Conservation (phyloP, 2,113 vertebrate genomes). For the Tympanuchus pallidicinctus region DNA sequence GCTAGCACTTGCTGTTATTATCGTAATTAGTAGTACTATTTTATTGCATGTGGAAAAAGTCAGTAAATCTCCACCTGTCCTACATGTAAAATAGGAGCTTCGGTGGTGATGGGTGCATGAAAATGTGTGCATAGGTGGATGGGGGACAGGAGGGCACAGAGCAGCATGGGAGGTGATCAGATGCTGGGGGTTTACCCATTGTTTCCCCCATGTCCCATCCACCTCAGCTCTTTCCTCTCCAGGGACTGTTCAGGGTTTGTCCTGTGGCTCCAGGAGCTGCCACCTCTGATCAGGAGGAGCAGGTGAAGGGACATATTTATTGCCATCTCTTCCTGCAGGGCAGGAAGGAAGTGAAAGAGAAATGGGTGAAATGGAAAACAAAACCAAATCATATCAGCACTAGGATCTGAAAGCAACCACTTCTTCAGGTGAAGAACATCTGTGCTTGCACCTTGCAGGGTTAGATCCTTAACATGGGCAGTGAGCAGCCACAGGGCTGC, state of each 20-base stretch:
- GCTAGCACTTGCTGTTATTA: slow-evolving; percentile 56
- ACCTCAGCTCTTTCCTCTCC: neutral
- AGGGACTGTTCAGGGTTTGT: neutral
- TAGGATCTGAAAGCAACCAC: neutral
- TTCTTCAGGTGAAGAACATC: fast-evolving
- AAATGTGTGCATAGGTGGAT: slow-evolving; percentile 33
- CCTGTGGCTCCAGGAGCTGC: neutral
- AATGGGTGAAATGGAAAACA: neutral
- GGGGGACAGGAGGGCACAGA: slow-evolving; percentile 18
- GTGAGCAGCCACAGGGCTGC: neutral
- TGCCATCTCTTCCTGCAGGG: neutral
- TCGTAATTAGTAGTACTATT: slow-evolving; percentile 37
- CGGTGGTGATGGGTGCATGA: neutral
- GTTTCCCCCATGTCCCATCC: too few relatives aligned
- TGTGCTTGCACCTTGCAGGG: neutral
- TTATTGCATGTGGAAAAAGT: neutral
- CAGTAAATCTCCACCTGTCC: neutral
- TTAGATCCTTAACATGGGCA: neutral
- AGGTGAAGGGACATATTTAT: neutral
- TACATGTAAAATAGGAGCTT: neutral
- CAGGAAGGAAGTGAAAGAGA: slow-evolving; percentile 29
- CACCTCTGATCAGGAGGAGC: neutral
- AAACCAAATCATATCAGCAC: fast-evolving
- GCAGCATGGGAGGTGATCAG: fast-evolving
- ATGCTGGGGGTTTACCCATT: fast-evolving